Evolutionary conservation across 2,888 invertebrate genomes (phyloP), one percentile per base, ranked within the genome.

Genomic region (Chromoteleia sp.): DNA sequence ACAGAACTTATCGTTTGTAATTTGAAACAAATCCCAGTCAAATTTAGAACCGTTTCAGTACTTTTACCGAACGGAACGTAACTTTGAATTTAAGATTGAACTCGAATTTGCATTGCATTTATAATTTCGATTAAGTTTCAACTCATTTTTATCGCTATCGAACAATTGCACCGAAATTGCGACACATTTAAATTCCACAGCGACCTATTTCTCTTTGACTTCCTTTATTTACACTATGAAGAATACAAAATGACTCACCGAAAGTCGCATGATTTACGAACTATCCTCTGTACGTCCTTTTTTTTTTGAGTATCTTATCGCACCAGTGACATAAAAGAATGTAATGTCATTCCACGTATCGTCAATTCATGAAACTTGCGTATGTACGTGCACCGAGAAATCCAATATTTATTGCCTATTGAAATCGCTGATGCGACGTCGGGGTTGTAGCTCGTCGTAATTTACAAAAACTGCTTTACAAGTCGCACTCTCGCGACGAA

Each of bases 371-470:
- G 41, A 39, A 52, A 50, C 61, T 17, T 19, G 14, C n/a, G 52
- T 50, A 29, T 12, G 54, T 14, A 54, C 17, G 33, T 50, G 52
- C 48, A 52, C 43, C 39, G 48, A 48, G 41, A 65, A 58, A 65
- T 75, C 48, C 58, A 41, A 65, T 75, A 65, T 65, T 75, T 75
- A 58, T 75, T 29, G 30, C 58, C 65, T 56, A 74, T 74, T 65
- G 56, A 45, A 74, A 74, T 74, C 61, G 14, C 43, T 21, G 43
- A 43, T 2, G 30, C 12, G 7, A 58, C 17, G 36, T 25, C 19
- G 58, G 29, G 39, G 15, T 14, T 65, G 74, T 45, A 52, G 43
- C 14, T 8, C 21, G 36, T 36, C 7, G 6, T 25, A 25, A 25
- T 25, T 25, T 25, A 41, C 3, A 25, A 25, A 25, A 25, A 6